Conservation (phyloP, 2,797 vertebrate genomes). For the Pachyuromys duprasi region DNA sequence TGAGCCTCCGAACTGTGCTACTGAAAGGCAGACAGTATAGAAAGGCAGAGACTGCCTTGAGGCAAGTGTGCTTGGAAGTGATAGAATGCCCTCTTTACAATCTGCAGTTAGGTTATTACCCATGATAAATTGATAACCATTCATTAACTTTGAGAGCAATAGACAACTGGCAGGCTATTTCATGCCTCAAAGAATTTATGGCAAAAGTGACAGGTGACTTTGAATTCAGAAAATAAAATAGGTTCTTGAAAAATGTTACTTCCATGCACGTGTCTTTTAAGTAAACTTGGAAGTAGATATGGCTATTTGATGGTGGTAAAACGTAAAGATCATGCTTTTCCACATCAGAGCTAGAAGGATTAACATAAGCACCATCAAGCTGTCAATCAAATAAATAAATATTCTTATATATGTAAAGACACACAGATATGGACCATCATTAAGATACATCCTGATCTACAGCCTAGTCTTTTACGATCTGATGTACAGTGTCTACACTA, state of each 20-base stretch:
- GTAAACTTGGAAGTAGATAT: slow-evolving; percentile 66
- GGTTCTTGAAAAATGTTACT: slow-evolving; percentile 80
- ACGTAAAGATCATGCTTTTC: slow-evolving; percentile 70
- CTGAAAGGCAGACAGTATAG: slow-evolving; percentile 29
- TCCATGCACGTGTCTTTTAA: slow-evolving; percentile 73
- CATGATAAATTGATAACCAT: slow-evolving; percentile 86
- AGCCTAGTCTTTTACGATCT: no score
- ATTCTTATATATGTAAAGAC: neutral
- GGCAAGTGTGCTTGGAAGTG: slow-evolving; percentile 81
- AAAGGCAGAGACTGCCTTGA: slow-evolving; percentile 71
- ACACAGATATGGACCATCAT: neutral
- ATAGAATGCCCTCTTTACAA: slow-evolving; percentile 78
- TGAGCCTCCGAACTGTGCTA: neutral
- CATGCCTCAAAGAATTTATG: slow-evolving; percentile 88
- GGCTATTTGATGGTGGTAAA: slow-evolving; percentile 58
- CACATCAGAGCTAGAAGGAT: slow-evolving; percentile 59
- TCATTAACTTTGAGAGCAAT: slow-evolving; percentile 84
- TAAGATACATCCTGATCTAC: neutral
- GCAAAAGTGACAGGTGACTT: slow-evolving; percentile 86
- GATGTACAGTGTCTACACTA: neutral
- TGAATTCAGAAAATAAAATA: slow-evolving; percentile 84
- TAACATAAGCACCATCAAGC: slow-evolving; percentile 18
- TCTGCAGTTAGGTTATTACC: slow-evolving; percentile 83
- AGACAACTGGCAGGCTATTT: slow-evolving; percentile 88
- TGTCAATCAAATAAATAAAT: slow-evolving; percentile 47